A percentile compares a stretch with the other conserved stretches of the same genome.
These are phyloP conservation scores for Onthophagus sagittarius DNA, from an alignment of 2,888 invertebrate genomes.

Conservation along the genomic window DNA sequence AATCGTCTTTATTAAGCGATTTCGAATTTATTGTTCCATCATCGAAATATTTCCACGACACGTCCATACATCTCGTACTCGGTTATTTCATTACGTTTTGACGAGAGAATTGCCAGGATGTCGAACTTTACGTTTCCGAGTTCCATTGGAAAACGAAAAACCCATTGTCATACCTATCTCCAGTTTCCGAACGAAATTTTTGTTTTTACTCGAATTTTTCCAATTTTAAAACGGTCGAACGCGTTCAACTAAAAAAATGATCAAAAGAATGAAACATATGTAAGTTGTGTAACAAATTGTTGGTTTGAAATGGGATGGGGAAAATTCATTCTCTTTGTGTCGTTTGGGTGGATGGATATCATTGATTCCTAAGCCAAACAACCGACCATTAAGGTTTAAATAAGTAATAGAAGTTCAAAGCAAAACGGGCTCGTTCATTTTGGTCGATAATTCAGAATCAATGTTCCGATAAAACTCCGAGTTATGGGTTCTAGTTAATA, in stretches of 20 bases:
- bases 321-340: not conserved
- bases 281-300: not conserved
- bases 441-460: not conserved
- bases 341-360: not conserved
- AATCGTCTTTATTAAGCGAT: not conserved
- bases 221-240: not conserved
- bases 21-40: not conserved
- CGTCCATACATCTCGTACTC: not conserved
- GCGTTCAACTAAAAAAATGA: not conserved
- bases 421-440: not conserved
- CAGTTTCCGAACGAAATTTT: not conserved
- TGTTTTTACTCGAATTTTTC: not conserved
- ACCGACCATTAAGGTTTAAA: not conserved
- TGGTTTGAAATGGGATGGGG: not conserved
- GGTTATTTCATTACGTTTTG: not conserved
- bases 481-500: not conserved
- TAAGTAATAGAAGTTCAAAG: not conserved
- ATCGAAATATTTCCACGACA: not conserved
- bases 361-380: not conserved
- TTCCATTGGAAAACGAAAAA: not conserved
- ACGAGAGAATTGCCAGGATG: not conserved
- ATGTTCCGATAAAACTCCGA: not conserved
- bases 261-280: not conserved
- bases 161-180: not conserved
- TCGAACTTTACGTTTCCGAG: not conserved